Evolutionary conservation across 1,140 invertebrate genomes (phyloP).

Genomic region (Hypsibius dujardini): DNA sequence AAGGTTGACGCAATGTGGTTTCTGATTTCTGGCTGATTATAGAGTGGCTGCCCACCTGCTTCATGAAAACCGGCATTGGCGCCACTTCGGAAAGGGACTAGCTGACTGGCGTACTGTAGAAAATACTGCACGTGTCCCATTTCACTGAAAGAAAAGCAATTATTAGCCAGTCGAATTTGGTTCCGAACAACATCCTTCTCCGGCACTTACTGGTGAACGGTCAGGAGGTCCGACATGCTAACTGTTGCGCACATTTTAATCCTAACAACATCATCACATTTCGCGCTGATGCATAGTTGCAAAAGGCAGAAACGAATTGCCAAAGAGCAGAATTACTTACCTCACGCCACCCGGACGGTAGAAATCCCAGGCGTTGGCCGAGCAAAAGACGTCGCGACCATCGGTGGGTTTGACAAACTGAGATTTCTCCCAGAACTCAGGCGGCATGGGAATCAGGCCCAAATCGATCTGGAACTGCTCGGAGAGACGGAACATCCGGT

Average conservation of each 20-base stretch:
- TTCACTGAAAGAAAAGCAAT: conserved; percentile 34
- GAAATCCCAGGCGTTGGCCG: conserved; percentile 79
- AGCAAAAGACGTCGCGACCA: conserved; percentile 47
- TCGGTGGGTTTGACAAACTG: conserved; percentile 40
- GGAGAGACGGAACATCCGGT: conserved; percentile 57
- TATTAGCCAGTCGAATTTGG: background rate
- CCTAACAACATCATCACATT: conserved; percentile 38
- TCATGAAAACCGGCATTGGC: background rate
- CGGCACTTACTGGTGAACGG: conserved; percentile 49
- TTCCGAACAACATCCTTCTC: background rate
- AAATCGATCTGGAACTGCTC: conserved; percentile 72
- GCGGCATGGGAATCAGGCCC: conserved; percentile 60
- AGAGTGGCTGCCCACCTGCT: background rate
- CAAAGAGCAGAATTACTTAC: conserved; percentile 30
- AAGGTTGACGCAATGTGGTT: background rate
- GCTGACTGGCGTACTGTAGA: conserved; percentile 56
- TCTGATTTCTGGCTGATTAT: background rate
- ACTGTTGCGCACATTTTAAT: conserved; percentile 73
- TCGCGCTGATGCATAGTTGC: background rate
- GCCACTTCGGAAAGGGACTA: background rate
- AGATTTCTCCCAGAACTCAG: conserved; percentile 39
- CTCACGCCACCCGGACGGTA: conserved; percentile 60
- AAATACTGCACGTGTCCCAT: conserved; percentile 73
- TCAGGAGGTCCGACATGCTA: conserved; percentile 51
- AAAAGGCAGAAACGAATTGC: too few relatives aligned